These are phyloP conservation scores for Hetaerina titia DNA, from an alignment of 2,888 invertebrate genomes.

Conservation along the genomic window DNA sequence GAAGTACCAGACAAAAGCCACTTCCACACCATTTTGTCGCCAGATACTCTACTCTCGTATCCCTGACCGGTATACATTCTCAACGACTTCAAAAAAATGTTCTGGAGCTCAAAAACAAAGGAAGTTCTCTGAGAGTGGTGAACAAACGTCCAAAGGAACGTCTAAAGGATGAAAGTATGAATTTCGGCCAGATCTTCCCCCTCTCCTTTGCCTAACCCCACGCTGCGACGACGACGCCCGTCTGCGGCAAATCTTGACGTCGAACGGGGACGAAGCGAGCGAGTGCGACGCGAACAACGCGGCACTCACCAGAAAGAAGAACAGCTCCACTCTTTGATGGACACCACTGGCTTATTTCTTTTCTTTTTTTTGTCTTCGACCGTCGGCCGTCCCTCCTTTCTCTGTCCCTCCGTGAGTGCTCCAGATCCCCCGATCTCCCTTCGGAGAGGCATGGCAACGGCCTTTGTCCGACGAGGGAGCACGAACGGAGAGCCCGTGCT, in stretches of 20 bases:
- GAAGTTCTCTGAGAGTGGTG: too few species aligned
- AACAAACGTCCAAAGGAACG: too few species aligned
- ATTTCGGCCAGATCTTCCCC: too few species aligned
- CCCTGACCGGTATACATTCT: too few species aligned
- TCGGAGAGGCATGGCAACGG: background rate
- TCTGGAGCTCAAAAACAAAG: too few species aligned
- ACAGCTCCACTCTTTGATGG: background rate
- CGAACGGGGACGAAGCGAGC: background rate
- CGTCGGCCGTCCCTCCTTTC: background rate
- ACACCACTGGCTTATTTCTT: background rate
- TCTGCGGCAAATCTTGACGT: background rate
- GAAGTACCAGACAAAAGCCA: too few species aligned
- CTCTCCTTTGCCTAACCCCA: too few species aligned
- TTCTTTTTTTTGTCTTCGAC: background rate
- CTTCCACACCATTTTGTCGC: too few species aligned
- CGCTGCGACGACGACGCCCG: too few species aligned
- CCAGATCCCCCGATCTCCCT: background rate
- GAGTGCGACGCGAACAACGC: background rate
- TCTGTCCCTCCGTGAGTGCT: background rate
- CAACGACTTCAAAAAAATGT: too few species aligned
- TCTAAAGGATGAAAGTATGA: too few species aligned
- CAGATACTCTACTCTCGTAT: too few species aligned
- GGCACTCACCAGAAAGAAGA: background rate
- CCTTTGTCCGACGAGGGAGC: background rate
- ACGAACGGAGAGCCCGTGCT: background rate